Evolutionary conservation across 2,888 invertebrate species (phyloP), one percentile per base, ranked within the genome.

Genomic region (Oscheius myriophilus): DNA sequence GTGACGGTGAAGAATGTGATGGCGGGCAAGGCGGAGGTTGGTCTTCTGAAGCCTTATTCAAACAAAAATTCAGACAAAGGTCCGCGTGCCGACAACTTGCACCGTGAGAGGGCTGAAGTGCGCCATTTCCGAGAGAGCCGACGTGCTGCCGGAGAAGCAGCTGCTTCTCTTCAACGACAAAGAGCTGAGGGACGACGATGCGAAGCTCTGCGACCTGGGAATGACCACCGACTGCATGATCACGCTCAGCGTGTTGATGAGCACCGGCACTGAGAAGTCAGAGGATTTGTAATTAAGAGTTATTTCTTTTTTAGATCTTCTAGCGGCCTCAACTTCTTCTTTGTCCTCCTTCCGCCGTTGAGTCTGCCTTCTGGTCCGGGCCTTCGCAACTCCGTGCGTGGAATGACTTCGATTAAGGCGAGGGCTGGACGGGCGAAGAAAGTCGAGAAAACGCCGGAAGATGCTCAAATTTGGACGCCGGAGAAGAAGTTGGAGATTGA

Each of bases 401-500:
- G 39, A n/a, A 52, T 63, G 23, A 53, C 41, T 2, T 41, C 52
- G 11, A 21, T 53, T 41, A 63, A 63, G 23, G 42, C 39, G 18
- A 63, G 39, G 21, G 39, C 23, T 12, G 23, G 12, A 2, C 7
- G 52, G 26, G 39, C 39, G 14, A 63, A 63, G 42, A 23, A 21
- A 42, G 63, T 42, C 1, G 53, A 33, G 39, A 51, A 52, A 12
- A 7, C 26, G 11, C 41, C 21, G 4, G 53, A 63, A 16, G 41
- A 41, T 57, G 39, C 52, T 2, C 63, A 46, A 18, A 12, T 46
- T 11, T 77, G 74, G 74, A 74, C 74, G 25, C 69, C 75, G 12
- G 79, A 81, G 61, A 79, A 80, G 43, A 75, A 79, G 59, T 68
- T 79, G 70, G 81, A 81, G 58, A 71, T 75, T 49, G 77, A 76